phyloP scores from a whole-genome alignment of 92 coral and sea anemone species.

The Phenganax marumi region DNA sequence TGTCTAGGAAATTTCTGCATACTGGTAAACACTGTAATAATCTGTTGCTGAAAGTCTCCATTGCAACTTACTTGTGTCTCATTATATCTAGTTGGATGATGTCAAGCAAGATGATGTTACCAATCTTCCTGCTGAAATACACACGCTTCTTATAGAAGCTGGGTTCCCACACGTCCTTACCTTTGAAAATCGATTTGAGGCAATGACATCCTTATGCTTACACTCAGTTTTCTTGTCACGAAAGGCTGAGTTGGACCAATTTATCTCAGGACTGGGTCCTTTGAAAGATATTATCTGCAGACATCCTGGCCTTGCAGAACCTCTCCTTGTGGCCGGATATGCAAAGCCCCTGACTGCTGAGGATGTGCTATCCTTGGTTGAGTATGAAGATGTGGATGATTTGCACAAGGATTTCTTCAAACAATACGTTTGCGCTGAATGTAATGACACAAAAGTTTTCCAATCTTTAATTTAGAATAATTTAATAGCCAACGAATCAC shows the following conservation, averaged over 20 bases:
- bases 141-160: no score
- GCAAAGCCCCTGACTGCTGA: slow-evolving; percentile 12
- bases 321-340: slow-evolving; percentile 26
- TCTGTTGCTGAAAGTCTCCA: no score
- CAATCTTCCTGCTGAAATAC: no score
- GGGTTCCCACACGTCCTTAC: no score
- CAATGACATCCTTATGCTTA: neutral
- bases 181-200: no score
- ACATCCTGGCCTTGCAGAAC: slow-evolving; percentile 14
- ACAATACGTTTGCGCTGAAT: slow-evolving; percentile 28
- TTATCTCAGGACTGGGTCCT: slow-evolving; percentile 25
- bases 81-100: no score
- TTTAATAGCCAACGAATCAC: neutral
- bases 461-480: slow-evolving; percentile 2
- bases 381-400: slow-evolving; percentile 30
- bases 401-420: neutral
- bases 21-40: no score
- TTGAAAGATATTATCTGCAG: neutral
- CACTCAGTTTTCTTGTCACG: slow-evolving; percentile 26
- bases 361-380: slow-evolving; percentile 24
- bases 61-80: no score
- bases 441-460: neutral
- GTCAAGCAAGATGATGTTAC: no score
- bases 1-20: no score
- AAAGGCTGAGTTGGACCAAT: slow-evolving; percentile 42